Evolutionary conservation across 92 coral and sea anemone species (phyloP).

Genomic region (Epizoanthus rinbou): DNA sequence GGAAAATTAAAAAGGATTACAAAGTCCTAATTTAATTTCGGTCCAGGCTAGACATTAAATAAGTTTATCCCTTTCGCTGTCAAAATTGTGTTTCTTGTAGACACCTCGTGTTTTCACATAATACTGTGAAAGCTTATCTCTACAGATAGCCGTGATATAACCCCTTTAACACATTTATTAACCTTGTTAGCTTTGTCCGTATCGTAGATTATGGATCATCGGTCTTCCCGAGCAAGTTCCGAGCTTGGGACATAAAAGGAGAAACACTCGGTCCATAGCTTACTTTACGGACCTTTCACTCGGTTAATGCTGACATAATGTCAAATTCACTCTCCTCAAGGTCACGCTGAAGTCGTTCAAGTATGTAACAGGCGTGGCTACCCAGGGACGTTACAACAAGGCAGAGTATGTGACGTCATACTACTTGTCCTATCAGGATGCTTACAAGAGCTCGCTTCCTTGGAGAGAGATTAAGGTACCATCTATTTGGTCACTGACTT

Average conservation of each 20-base stretch:
- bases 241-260: too few relatives aligned
- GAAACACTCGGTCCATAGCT: not conserved
- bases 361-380: conserved; percentile 38
- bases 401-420: conserved; percentile 40
- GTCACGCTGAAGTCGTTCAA: conserved; percentile 23
- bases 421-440: conserved; percentile 38
- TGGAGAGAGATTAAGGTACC: conserved; percentile 32
- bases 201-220: not conserved
- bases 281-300: not conserved
- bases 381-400: conserved; percentile 33
- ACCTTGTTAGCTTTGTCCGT: too few relatives aligned
- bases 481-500: not conserved
- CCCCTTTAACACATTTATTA: too few relatives aligned
- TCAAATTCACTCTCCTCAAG: not conserved
- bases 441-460: conserved; percentile 21
- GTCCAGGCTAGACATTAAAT: too few relatives aligned
- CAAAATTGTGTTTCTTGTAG: too few relatives aligned
- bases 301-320: not conserved
- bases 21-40: too few relatives aligned
- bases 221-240: too few relatives aligned
- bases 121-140: too few relatives aligned
- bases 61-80: too few relatives aligned
- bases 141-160: too few relatives aligned
- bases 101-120: too few relatives aligned
- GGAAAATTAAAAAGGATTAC: too few relatives aligned